Evolutionary conservation across 2,113 vertebrate genomes (phyloP), one percentile per base, ranked within the genome.

Genomic region (Narcine bancroftii): DNA sequence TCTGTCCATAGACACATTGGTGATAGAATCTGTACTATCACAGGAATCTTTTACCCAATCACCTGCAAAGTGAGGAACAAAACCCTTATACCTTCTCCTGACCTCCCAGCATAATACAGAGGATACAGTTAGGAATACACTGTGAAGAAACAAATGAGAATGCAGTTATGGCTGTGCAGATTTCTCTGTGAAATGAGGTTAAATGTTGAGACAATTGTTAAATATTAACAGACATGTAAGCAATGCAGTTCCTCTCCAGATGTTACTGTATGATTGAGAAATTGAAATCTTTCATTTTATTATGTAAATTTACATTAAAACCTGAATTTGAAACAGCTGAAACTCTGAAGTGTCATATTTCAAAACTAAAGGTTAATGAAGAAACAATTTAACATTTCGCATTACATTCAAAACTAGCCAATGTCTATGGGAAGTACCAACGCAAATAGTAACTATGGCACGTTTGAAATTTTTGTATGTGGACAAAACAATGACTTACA

Each of bases 211-310:
- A 42, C 29, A 69, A 45, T 15, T 47, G 89, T 91, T 91, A 91
- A 91, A 69, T 91, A 91, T 69, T 91, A 39, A 66, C 63, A 91
- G 89, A 47, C 42, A 47, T 69, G 63, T 26, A 91, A 91, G 71
- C 65, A 71, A 91, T 69, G 63, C 29, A 24, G 65, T 69, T 47
- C 89, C 65, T 65, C 39, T 91, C 63, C 63, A 91, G 63, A 39
- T 91, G 65, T 71, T 29, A 91, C 71, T 29, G 36, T 47, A 21
- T 91, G 89, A 69, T 71, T 47, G 65, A 69, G 65, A 29, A 6
- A 69, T 91, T 63, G 63, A 69, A 69, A 89, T 66, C 26, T 26
- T 63, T 89, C 63, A 47, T 69, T 91, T 91, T 69, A 69, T 69
- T 45, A 65, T 91, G 26, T 47, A 39, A 66, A 83, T 39, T 21